Conservation (phyloP, 2,113 vertebrate species). For the Tympanuchus pallidicinctus region DNA sequence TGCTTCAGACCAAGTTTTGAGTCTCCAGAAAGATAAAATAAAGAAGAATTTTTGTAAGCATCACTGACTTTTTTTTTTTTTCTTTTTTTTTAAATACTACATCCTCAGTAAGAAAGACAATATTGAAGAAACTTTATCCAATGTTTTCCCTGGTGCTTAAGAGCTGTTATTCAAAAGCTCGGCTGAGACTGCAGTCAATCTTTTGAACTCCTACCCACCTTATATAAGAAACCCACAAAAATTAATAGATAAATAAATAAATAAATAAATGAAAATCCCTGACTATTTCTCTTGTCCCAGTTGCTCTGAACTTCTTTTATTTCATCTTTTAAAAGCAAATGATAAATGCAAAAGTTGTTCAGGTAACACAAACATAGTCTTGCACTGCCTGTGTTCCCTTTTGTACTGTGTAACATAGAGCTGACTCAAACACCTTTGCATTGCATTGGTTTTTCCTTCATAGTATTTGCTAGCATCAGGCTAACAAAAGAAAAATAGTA, state of each 20-base stretch:
- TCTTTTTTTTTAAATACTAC: background rate
- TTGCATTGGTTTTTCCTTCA: background rate
- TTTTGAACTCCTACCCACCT: background rate
- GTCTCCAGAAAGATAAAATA: background rate
- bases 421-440: background rate
- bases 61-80: background rate
- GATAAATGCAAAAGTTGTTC: background rate
- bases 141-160: background rate
- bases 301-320: background rate
- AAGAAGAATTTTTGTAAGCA: background rate
- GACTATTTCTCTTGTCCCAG: background rate
- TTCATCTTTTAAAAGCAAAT: background rate
- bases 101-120: background rate
- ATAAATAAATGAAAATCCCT: background rate
- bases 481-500: background rate
- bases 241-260: no score
- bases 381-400: background rate
- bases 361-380: background rate
- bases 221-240: background rate
- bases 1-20: constrained; percentile 5
- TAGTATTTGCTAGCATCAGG: background rate
- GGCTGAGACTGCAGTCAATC: background rate
- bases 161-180: background rate
- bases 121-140: background rate
- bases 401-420: background rate